Evolutionary conservation across 1,140 invertebrate genomes (phyloP), one percentile per base, ranked within the genome.

Genomic region (Drosophila tsacasi): DNA sequence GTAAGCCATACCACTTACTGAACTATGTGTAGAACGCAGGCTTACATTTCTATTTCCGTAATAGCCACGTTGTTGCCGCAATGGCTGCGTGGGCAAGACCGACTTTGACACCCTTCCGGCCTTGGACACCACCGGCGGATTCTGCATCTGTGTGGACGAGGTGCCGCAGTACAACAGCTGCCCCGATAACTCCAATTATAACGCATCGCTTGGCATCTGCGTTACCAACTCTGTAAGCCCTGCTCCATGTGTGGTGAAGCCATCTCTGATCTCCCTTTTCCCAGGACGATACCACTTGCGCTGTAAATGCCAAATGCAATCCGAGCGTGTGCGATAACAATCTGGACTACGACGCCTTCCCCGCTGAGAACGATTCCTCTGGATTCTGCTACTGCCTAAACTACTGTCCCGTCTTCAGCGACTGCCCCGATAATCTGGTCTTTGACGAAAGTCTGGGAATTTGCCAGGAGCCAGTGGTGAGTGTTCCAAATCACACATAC

Each of bases 61-160:
- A 15, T 15, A 87, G 83, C 80, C 84, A 1, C 58, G 83, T 19
- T 87, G 83, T 30, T 78, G 73, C 44, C 9, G 40, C 40, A 67
- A 71, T 32, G 74, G 57, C 19, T 87, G 84, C 27, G 40, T 52
- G 19, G 49, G 39, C 10, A 78, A 89, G 37, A 1, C 52, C 1
- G 52, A 92, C n/a, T 67, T 47, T 42, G 3, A 21, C 3, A 72
- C 67, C 17, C 63, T 91, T 39, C 57, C 90, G 3, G 65, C 91
- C 2, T 0, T 67, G 6, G 60, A 55, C 7, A 73, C 59, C 6
- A 52, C 71, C 32, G 32, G 63, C 19, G 84, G 81, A 9, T 87
- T 89, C 85, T 87, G 84, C 42, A 0, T 66, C 5, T 87, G 84
- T 44, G 1, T 62, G 12, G 54, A 78, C n/a, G 81, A 84, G 23